Percentiles rank a stretch among this genome's conserved stretches.
Evolutionary conservation across 2,797 vertebrate genomes (phyloP).

Genomic region (Darevskia nairensis): DNA sequence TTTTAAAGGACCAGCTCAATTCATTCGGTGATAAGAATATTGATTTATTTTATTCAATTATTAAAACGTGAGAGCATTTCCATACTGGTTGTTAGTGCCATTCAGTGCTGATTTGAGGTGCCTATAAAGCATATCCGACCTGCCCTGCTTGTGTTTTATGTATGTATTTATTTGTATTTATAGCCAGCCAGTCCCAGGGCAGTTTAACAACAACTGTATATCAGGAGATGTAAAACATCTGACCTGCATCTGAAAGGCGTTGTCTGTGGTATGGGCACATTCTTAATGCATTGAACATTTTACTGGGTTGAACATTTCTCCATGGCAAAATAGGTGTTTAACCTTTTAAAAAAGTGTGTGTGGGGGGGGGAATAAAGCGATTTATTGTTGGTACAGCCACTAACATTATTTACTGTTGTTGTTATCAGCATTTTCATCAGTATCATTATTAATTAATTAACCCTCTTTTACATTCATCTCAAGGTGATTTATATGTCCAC

Average conservation of each 20-base stretch:
- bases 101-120: neutral
- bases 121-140: slow-evolving; percentile 21
- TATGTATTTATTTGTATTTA: slow-evolving; percentile 19
- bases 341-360: too few relatives aligned
- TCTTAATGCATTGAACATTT: neutral
- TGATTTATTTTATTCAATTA: slow-evolving; percentile 3
- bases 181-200: neutral
- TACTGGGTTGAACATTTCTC: neutral
- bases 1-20: neutral
- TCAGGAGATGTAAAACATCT: slow-evolving; percentile 1
- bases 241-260: slow-evolving; percentile 20
- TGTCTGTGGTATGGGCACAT: neutral
- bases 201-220: slow-evolving; percentile 3
- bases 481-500: too few relatives aligned
- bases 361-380: too few relatives aligned
- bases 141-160: slow-evolving; percentile 27
- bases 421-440: too few relatives aligned
- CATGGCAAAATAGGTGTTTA: neutral
- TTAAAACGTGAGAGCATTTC: neutral
- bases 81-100: neutral
- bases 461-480: too few relatives aligned
- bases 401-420: too few relatives aligned
- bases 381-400: too few relatives aligned
- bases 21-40: neutral
- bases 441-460: too few relatives aligned